These are phyloP conservation scores for Bradynema listronoti DNA, from an alignment of 1,140 invertebrate genomes.

Conservation along the genomic window DNA sequence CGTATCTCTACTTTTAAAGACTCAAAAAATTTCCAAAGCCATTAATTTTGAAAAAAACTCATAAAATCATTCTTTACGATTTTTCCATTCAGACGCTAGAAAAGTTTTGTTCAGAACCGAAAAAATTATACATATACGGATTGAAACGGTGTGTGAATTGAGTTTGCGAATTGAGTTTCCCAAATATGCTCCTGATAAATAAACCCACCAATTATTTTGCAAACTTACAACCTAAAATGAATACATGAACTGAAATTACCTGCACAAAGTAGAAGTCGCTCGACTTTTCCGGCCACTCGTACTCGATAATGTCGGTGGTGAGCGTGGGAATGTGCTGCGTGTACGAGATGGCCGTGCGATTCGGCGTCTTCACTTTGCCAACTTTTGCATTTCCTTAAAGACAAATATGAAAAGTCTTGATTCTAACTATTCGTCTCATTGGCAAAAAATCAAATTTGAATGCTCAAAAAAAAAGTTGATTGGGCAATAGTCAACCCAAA, in stretches of 20 bases:
- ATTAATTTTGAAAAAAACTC: too few species aligned
- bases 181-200: too few species aligned
- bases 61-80: too few species aligned
- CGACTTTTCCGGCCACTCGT: constrained; percentile 34
- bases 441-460: neutral
- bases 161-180: neutral
- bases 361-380: constrained; percentile 7
- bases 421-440: neutral
- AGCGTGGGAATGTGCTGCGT: constrained; percentile 20
- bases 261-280: constrained; percentile 25
- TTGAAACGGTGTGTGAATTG: neutral
- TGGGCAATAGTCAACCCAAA: neutral
- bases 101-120: too few species aligned
- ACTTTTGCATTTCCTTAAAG: neutral
- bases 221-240: neutral
- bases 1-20: too few species aligned
- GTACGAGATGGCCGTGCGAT: constrained; percentile 4
- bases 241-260: constrained; percentile 1
- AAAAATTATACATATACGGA: neutral
- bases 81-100: too few species aligned
- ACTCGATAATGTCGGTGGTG: constrained; percentile 32
- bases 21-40: too few species aligned
- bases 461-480: neutral
- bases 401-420: too few species aligned
- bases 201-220: neutral